Percentiles rank a stretch among this genome's conserved stretches.
phyloP scores from a whole-genome alignment of 2,888 invertebrate genomes.

The Pristionchus maxplancki region DNA sequence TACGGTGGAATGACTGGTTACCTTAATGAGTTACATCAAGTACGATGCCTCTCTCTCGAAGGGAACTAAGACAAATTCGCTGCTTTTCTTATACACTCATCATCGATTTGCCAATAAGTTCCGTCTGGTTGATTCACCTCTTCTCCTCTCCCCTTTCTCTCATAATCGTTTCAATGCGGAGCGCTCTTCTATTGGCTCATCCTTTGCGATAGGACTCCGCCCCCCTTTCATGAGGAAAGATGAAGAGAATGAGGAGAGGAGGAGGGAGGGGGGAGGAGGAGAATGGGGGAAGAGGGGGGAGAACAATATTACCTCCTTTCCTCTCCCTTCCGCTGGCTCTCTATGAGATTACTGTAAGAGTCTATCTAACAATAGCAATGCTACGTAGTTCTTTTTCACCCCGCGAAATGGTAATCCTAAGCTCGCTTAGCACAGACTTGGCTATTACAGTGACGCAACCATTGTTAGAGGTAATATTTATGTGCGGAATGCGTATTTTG shows the following conservation, averaged over 20 bases:
- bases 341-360: constrained; percentile 45
- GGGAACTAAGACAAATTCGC: not conserved
- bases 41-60: too few relatives aligned
- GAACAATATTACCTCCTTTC: constrained; percentile 41
- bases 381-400: not conserved
- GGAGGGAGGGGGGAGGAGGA: not conserved
- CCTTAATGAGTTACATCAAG: not conserved
- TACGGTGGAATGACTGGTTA: not conserved
- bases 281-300: constrained; percentile 1
- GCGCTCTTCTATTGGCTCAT: constrained; percentile 29
- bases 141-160: not conserved
- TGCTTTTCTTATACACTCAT: not conserved
- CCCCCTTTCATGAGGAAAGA: constrained; percentile 41
- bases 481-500: not conserved
- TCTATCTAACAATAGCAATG: constrained; percentile 17
- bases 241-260: constrained; percentile 40
- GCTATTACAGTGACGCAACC: not conserved
- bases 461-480: not conserved
- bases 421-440: not conserved
- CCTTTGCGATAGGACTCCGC: not conserved
- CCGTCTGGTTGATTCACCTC: constrained; percentile 12
- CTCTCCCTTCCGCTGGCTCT: not conserved
- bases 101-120: constrained; percentile 29
- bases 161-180: not conserved
- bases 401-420: not conserved